Percentiles rank a stretch among this genome's conserved stretches.
phyloP scores from a whole-genome alignment of 2,797 vertebrate species.

The Bovichtus variegatus region DNA sequence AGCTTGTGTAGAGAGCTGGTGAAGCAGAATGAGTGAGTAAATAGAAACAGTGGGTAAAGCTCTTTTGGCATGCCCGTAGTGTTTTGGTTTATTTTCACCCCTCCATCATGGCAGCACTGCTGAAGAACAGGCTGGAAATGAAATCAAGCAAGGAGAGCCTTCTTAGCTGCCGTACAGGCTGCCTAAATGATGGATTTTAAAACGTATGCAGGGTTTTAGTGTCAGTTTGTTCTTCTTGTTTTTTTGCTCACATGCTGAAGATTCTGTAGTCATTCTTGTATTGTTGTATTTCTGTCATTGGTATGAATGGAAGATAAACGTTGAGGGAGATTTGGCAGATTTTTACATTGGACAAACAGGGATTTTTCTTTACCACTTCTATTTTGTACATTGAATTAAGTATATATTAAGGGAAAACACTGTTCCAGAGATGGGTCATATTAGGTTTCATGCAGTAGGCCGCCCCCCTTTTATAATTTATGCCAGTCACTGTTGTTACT shows the following conservation, averaged over 20 bases:
- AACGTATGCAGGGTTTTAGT: not conserved
- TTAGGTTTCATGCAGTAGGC: not conserved
- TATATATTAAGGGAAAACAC: not conserved
- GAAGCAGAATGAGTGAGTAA: not conserved
- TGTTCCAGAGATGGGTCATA: not conserved
- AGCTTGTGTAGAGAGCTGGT: not conserved
- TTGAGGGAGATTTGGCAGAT: not conserved
- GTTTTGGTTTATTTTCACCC: not conserved
- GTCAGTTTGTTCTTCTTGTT: not conserved
- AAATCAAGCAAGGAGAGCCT: not conserved
- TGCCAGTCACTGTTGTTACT: slow-evolving; percentile 10
- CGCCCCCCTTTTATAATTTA: not conserved
- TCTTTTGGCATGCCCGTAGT: not conserved
- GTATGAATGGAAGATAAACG: not conserved
- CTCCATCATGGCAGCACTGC: not conserved
- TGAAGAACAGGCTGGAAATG: not conserved
- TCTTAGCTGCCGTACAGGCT: not conserved
- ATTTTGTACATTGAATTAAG: not conserved
- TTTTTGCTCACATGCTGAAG: not conserved
- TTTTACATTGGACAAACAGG: not conserved
- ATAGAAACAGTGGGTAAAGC: not conserved
- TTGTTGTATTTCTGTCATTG: not conserved
- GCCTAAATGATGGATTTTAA: not conserved
- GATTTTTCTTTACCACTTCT: not conserved
- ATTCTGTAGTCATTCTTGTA: not conserved